Evolutionary conservation across 2,113 vertebrate species (phyloP).

Genomic region (Mirza zaza): DNA sequence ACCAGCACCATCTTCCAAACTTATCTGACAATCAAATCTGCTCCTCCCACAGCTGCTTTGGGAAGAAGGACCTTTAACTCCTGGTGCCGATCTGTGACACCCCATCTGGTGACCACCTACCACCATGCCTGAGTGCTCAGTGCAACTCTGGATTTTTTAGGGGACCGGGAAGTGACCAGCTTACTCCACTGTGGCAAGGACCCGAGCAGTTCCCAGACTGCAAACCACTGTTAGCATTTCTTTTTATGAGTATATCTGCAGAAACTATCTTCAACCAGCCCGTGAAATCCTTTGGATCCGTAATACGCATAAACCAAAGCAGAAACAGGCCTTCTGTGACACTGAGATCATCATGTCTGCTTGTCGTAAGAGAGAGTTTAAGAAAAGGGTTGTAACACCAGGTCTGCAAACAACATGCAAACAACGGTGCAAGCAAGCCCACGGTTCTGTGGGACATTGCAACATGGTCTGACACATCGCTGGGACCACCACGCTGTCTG

Average conservation of each 20-base stretch:
- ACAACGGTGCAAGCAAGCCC: background rate
- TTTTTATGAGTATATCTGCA: background rate
- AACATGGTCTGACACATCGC: accelerated
- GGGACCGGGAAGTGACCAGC: background rate
- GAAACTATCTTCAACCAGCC: background rate
- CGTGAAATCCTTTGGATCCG: background rate
- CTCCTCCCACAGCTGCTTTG: background rate
- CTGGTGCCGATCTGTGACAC: background rate
- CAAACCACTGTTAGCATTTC: background rate
- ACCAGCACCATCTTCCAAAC: background rate
- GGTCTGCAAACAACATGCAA: background rate
- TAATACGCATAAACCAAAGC: background rate
- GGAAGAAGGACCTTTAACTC: background rate
- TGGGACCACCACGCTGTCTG: too few species aligned
- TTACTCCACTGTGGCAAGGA: background rate
- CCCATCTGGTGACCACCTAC: background rate
- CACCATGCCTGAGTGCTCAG: background rate
- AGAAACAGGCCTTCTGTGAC: background rate
- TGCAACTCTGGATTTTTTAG: background rate
- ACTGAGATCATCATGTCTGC: background rate
- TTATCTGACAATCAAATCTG: background rate
- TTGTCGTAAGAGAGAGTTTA: background rate
- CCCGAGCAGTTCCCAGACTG: background rate
- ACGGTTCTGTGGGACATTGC: background rate
- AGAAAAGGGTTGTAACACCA: background rate